Percentiles rank a stretch among this genome's conserved stretches.
Conservation (phyloP, 2,797 vertebrate species). For the Podargus strigoides region DNA sequence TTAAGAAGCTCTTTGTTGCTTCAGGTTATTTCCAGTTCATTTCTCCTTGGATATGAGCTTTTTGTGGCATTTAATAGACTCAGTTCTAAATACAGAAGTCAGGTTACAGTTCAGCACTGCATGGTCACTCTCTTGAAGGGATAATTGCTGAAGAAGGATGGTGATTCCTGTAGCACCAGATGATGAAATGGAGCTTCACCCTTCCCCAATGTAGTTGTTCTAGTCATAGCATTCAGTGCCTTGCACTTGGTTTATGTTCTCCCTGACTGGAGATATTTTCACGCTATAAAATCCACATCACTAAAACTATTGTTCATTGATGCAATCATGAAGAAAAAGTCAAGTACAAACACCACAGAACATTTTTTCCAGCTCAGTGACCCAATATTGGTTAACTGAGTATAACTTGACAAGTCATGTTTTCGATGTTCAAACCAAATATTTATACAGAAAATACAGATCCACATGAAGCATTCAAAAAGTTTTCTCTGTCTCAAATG, state of each 20-base stretch:
- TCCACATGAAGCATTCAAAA: not conserved
- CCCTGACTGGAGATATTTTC: conserved; percentile 47
- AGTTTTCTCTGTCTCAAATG: not conserved
- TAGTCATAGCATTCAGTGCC: not conserved
- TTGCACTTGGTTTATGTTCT: conserved; percentile 39
- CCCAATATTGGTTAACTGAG: conserved; percentile 51
- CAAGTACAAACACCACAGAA: conserved; percentile 68
- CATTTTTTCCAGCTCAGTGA: conserved; percentile 61
- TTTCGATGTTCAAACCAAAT: not conserved
- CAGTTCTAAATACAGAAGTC: conserved; percentile 61
- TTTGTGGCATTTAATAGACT: conserved; percentile 54
- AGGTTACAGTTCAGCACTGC: conserved; percentile 50
- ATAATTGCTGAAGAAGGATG: conserved; percentile 45
- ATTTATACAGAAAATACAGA: not conserved
- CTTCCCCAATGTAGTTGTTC: conserved; percentile 12
- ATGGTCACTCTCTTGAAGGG: conserved; percentile 42
- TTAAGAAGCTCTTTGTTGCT: conserved; percentile 62
- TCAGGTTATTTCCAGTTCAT: conserved; percentile 67
- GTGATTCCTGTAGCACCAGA: conserved; percentile 14
- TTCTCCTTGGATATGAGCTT: conserved; percentile 58
- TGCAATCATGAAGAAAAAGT: conserved; percentile 75
- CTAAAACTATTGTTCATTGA: conserved; percentile 69
- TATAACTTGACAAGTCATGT: conserved; percentile 47
- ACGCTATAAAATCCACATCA: conserved; percentile 55
- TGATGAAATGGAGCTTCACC: conserved; percentile 34